Base-by-base conservation (phyloP, 2,113 vertebrate species). In the Crotalus viridis region DNA sequence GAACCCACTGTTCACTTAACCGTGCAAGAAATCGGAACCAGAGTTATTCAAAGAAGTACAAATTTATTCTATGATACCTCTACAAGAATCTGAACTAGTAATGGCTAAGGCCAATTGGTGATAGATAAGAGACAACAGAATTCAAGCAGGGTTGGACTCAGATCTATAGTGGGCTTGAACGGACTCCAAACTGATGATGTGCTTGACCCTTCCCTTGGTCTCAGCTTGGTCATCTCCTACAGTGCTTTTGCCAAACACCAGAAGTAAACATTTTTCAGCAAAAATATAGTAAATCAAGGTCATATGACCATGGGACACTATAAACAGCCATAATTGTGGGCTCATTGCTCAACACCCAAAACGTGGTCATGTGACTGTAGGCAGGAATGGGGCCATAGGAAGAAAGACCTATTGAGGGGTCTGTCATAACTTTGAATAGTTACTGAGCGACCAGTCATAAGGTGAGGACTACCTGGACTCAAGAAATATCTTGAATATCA, bases 401-500 rank as follows among this genome's bases (percentile, higher is more conserved):
- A 64, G 26, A 28, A 51, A 51, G 48, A 51, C 48, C 1, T 51
- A 10, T 51, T 51, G 48, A 64, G 61, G 48, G 10, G 61, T 64
- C 61, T 64, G 10, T 64, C 59, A 64, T 64, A 64, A 64, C 26
- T 64, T 64, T 64, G 28, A 64, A 61, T 61, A 24, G 59, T 28
- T 24, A 64, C 26, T 64, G 4, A 64, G 59, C 26, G n/a, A 69
- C 26, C 28, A 69, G 26, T 69, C 61, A 13, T 64, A 64, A n/a
- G 61, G n/a, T 12, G 0, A 69, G 12, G 28, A n/a, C 61, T 69
- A 69, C 61, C 61, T 69, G 26, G 61, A 69, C 28, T 61, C 89
- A 92, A 8, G 89, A 91, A 92, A 54, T 94, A 87, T 91, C 90
- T 94, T 92, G 92, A 89, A 92, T 19, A 46, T 51, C 52, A 94